phyloP scores from a whole-genome alignment of 2,113 vertebrate species.

The Nymphicus hollandicus region DNA sequence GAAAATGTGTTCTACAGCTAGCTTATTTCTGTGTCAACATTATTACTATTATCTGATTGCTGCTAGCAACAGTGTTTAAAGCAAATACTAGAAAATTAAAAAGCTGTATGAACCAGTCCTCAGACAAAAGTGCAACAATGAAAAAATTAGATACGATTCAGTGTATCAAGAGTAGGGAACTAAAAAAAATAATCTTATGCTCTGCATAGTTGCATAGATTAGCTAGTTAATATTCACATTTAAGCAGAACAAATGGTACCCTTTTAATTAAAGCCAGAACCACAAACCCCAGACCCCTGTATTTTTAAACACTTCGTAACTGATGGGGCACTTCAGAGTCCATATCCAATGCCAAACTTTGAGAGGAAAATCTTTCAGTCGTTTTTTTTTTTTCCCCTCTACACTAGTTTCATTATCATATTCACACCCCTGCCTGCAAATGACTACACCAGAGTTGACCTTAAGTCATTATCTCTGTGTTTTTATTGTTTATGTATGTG shows the following conservation, averaged over 20 bases:
- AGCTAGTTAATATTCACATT: conserved; percentile 65
- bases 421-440: background rate
- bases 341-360: background rate
- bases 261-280: background rate
- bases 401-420: background rate
- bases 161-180: conserved; percentile 71
- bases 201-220: conserved; percentile 73
- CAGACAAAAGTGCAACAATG: conserved; percentile 41
- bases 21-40: conserved; percentile 48
- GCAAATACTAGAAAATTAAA: conserved; percentile 61
- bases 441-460: background rate
- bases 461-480: background rate
- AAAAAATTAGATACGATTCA: conserved; percentile 72
- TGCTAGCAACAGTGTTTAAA: conserved; percentile 60
- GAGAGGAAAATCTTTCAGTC: too few species aligned
- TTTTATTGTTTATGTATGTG: background rate
- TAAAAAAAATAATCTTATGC: conserved; percentile 19
- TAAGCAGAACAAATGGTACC: conserved; percentile 47
- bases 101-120: conserved; percentile 60
- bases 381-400: background rate
- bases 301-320: background rate
- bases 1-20: conserved; percentile 62
- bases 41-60: conserved; percentile 33
- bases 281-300: background rate
- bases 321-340: background rate